A percentile compares a stretch with the other conserved stretches of the same genome.
Evolutionary conservation across 1,140 invertebrate species (phyloP).

Genomic region (Procambarus virginalis): DNA sequence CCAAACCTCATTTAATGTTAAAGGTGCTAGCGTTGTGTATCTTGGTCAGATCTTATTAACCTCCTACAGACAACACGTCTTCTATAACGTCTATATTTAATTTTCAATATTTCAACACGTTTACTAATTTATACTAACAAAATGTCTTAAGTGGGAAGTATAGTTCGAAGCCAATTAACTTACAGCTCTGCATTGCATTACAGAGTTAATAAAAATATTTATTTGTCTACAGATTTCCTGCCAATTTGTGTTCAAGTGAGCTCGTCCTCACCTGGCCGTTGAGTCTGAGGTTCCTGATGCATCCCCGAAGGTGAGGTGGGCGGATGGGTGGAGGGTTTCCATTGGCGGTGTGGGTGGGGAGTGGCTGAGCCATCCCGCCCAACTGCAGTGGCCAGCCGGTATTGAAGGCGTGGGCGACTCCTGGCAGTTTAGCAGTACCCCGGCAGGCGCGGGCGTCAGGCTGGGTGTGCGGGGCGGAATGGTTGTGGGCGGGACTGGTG

Average conservation of each 20-base stretch:
- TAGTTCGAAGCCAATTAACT: too few relatives aligned
- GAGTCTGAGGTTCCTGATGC: slow-evolving; percentile 52
- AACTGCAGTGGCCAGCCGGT: slow-evolving; percentile 44
- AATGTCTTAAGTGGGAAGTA: too few relatives aligned
- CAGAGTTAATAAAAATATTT: too few relatives aligned
- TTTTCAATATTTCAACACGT: too few relatives aligned
- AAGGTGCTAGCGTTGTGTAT: too few relatives aligned
- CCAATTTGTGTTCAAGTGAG: background rate
- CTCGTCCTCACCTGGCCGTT: slow-evolving; percentile 38
- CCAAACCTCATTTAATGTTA: too few relatives aligned
- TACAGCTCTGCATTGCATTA: too few relatives aligned
- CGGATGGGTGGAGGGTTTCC: background rate
- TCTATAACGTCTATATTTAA: too few relatives aligned
- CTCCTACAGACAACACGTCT: too few relatives aligned
- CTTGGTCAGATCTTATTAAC: too few relatives aligned
- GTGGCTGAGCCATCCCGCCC: slow-evolving; percentile 26
- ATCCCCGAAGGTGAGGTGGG: slow-evolving; percentile 24
- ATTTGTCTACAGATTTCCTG: too few relatives aligned
- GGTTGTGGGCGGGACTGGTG: slow-evolving; percentile 20
- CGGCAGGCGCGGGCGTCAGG: slow-evolving; percentile 26
- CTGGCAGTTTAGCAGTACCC: slow-evolving; percentile 15
- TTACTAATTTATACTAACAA: too few relatives aligned
- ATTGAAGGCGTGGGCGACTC: slow-evolving; percentile 27
- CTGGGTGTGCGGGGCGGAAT: background rate
- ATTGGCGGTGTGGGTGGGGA: background rate